Conservation (phyloP, 1,140 invertebrate species). For the Drosophila ironensis region DNA sequence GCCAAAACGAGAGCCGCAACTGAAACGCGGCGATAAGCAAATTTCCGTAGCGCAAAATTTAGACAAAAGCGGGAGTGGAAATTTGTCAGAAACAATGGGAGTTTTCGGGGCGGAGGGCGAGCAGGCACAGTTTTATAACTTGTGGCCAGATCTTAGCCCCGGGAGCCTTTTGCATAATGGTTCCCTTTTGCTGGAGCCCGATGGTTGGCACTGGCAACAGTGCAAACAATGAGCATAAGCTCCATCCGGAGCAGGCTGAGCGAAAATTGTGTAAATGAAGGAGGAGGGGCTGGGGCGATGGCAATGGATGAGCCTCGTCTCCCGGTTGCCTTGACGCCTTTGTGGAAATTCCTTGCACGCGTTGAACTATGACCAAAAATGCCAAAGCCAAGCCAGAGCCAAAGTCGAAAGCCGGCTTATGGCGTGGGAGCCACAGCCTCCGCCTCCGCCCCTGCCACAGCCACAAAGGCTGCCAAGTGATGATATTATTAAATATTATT, state of each 20-base stretch:
- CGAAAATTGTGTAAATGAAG: not conserved
- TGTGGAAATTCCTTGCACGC: constrained; percentile 58
- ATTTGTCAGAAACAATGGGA: constrained; percentile 24
- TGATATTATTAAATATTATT: constrained; percentile 73
- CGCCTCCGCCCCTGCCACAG: not conserved
- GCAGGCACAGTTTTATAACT: constrained; percentile 65
- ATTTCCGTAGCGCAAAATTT: constrained; percentile 74
- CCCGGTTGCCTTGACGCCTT: constrained; percentile 66
- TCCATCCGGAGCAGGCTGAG: not conserved
- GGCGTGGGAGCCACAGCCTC: not conserved
- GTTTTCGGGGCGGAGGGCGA: not conserved
- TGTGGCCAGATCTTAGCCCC: constrained; percentile 50
- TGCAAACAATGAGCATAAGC: constrained; percentile 73
- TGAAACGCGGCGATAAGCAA: constrained; percentile 74
- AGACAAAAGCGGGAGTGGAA: constrained; percentile 62
- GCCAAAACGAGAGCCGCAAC: constrained; percentile 41
- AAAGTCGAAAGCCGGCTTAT: constrained; percentile 66
- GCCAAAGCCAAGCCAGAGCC: constrained; percentile 51
- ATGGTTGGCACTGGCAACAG: constrained; percentile 65
- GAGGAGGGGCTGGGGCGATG: not conserved
- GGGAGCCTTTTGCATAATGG: constrained; percentile 34
- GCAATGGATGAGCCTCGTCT: constrained; percentile 3
- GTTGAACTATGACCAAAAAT: constrained; percentile 65
- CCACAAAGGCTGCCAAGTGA: constrained; percentile 56
- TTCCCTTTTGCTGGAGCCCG: no score